A percentile compares a stretch with the other conserved stretches of the same genome.
Conservation (phyloP, 1,140 invertebrate genomes). For the Geopemphigus sp. region DNA sequence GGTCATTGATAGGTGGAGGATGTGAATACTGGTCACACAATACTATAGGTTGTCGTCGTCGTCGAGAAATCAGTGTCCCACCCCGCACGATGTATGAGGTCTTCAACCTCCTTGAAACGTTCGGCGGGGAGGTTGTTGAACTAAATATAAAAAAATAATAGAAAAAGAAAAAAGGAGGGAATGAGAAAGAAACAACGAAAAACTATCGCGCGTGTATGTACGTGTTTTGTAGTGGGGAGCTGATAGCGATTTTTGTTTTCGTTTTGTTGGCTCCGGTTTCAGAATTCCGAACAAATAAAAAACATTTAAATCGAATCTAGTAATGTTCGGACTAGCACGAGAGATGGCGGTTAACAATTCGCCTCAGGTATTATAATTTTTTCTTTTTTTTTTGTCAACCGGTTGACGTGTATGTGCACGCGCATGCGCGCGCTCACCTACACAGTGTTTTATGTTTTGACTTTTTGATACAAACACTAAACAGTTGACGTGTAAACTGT, state of each 20-base stretch:
- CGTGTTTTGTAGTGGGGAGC: slow-evolving; percentile 12
- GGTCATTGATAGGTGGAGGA: neutral
- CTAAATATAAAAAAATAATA: neutral
- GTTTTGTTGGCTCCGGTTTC: slow-evolving; percentile 2
- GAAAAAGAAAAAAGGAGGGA: neutral
- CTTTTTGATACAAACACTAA: neutral
- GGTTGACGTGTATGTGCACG: neutral
- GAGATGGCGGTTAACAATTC: neutral
- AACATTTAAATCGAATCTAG: neutral
- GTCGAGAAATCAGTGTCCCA: slow-evolving; percentile 30
- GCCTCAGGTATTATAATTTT: neutral
- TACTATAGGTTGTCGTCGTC: neutral
- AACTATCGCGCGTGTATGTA: neutral
- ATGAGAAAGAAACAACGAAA: neutral
- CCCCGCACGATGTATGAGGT: neutral
- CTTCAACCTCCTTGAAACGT: slow-evolving; percentile 46
- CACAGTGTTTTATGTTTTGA: neutral
- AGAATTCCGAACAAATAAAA: neutral
- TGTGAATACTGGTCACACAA: neutral
- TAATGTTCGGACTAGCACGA: neutral
- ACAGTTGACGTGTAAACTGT: slow-evolving; percentile 30
- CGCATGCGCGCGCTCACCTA: neutral
- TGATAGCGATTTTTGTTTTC: slow-evolving; percentile 45
- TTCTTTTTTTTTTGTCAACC: neutral
- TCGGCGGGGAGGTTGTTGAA: slow-evolving; percentile 42